Percentiles rank a stretch among this genome's conserved stretches.
Evolutionary conservation across 1,140 invertebrate genomes (phyloP).

Genomic region (Aphis craccivora): DNA sequence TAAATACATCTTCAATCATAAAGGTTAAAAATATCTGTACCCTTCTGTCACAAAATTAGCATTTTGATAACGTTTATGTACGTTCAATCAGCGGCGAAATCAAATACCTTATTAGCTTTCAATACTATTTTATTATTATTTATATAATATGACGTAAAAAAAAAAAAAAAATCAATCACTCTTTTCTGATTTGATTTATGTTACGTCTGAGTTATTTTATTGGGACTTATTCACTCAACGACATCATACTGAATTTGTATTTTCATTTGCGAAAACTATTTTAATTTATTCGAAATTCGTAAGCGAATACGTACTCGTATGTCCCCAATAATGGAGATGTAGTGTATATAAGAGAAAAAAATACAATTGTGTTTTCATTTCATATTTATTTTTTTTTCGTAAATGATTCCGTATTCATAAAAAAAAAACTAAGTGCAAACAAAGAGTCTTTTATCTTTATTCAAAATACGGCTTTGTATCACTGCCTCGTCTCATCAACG

Average conservation of each 20-base stretch:
- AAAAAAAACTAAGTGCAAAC: background rate
- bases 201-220: background rate
- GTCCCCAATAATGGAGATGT: background rate
- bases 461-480: background rate
- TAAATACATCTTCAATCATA: background rate
- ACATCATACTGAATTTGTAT: background rate
- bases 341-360: background rate
- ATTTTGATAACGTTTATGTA: background rate
- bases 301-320: background rate
- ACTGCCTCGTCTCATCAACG: background rate
- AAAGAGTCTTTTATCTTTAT: slow-evolving; percentile 41
- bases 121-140: background rate
- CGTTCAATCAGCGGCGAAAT: background rate
- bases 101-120: background rate
- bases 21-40: background rate
- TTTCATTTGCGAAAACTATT: background rate
- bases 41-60: background rate
- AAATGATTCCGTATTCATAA: slow-evolving; percentile 23
- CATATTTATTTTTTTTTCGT: background rate
- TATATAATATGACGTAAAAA: background rate
- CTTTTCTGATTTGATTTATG: background rate
- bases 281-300: background rate
- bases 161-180: background rate
- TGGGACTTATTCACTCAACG: background rate
- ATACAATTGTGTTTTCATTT: slow-evolving; percentile 29